Conservation (phyloP, 2,797 vertebrate genomes). For the Sebastes vulpes region DNA sequence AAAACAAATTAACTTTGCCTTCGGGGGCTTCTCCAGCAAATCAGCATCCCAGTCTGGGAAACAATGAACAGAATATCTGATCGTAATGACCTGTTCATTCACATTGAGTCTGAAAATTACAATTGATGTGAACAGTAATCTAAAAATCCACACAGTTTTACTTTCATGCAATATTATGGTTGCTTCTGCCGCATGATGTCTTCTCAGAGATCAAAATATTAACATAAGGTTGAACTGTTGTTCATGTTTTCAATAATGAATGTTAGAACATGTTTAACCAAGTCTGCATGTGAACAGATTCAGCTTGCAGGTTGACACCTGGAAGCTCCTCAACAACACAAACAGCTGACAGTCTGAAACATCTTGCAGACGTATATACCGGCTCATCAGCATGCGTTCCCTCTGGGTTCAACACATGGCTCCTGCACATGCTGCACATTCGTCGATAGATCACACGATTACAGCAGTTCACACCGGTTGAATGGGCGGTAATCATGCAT, state of each 20-base stretch:
- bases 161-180: background rate
- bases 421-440: constrained; percentile 54
- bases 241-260: background rate
- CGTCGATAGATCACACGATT: constrained; percentile 54
- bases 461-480: constrained; percentile 48
- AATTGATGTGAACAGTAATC: background rate
- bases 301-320: background rate
- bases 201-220: background rate
- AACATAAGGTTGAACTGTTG: background rate
- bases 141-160: background rate
- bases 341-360: constrained; percentile 4
- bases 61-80: constrained; percentile 10
- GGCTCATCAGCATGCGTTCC: background rate
- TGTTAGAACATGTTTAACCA: background rate
- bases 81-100: background rate
- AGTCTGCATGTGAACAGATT: background rate
- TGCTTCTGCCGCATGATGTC: background rate
- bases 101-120: constrained; percentile 13
- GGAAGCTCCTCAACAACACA: background rate
- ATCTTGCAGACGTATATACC: background rate
- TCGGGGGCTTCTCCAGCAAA: background rate
- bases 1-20: constrained; percentile 5
- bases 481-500: constrained; percentile 69
- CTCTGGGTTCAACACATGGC: constrained; percentile 44
- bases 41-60: background rate